Evolutionary conservation across 2,113 vertebrate species (phyloP), one percentile per base, ranked within the genome.

Genomic region (Pungitius pungitius): DNA sequence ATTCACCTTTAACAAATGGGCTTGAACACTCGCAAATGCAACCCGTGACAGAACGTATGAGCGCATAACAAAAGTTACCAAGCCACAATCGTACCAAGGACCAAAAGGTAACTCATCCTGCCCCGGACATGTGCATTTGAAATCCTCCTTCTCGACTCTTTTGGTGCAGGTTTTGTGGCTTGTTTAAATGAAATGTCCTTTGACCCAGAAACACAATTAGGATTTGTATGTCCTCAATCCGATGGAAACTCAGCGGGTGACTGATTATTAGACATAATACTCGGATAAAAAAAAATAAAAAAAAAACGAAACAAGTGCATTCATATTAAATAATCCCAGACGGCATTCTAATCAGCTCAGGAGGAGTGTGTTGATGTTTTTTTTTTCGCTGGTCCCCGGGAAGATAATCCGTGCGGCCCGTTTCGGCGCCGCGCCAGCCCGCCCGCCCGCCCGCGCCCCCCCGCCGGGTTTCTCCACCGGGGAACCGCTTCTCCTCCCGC

Each of bases 381-480:
- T n/a, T n/a, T n/a, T n/a, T n/a, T 27, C 65, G 63, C 52, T 56
- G 67, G 82, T 77, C 80, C 77, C 51, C 68, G n/a, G 37, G 69
- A 35, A 35, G 17, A 69, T 83, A 89, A 92, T 91, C 89, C 88
- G 76, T 61, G 14, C 62, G 56, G n/a, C 24, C 47, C 30, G 30
- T n/a, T n/a, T n/a, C 90, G 91, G 91, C 86, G 63, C 9, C 2
- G 12, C 17, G 85, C 88, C 90, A 92, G 60, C 54, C 58, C 52
- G 78, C 85, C 90, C n/a, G n/a, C n/a, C 88, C 87, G 81, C 61
- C 58, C 58, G 75, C 52, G 78, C 85, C 90, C 88, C 85, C 90
- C 88, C 87, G 81, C 61, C 58, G 81, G 69, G 82, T 81, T 81
- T 85, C 84, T 83, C 27, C 54, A 77, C 56, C 65, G 62, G 62